A percentile compares a stretch with the other conserved stretches of the same genome.
phyloP scores from a whole-genome alignment of 2,888 invertebrate species.

The Silvanus unidentatus region DNA sequence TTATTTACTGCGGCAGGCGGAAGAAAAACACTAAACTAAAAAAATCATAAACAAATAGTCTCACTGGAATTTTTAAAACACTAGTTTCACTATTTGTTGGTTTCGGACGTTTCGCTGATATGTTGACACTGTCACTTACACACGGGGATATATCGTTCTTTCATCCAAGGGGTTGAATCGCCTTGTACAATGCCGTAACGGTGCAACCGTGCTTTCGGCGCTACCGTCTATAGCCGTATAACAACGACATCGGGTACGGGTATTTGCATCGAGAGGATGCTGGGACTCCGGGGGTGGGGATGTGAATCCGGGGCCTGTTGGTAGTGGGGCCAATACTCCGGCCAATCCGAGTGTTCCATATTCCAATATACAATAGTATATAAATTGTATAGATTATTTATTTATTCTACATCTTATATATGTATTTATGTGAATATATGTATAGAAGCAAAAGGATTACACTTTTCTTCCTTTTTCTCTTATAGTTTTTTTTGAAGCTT shows the following conservation, averaged over 20 bases:
- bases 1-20: too few relatives aligned
- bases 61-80: too few relatives aligned
- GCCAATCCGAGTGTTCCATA: constrained; percentile 34
- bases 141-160: too few relatives aligned
- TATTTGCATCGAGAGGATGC: constrained; percentile 44
- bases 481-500: constrained; percentile 26
- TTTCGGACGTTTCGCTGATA: constrained; percentile 13
- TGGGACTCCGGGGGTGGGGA: constrained; percentile 39
- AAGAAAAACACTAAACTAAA: too few relatives aligned
- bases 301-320: constrained; percentile 33
- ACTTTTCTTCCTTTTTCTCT: constrained; percentile 28
- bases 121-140: constrained; percentile 29
- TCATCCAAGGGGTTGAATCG: constrained; percentile 19
- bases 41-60: too few relatives aligned
- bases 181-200: constrained; percentile 9
- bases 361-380: constrained; percentile 48
- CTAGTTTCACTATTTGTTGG: constrained; percentile 11
- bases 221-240: constrained; percentile 44
- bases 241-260: constrained; percentile 28
- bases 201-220: constrained; percentile 33
- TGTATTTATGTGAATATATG: constrained; percentile 47
- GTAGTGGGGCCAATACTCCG: constrained; percentile 30
- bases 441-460: constrained; percentile 41
- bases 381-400: constrained; percentile 51
- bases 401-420: constrained; percentile 48